Evolutionary conservation across 2,113 vertebrate species (phyloP), one percentile per base, ranked within the genome.

Genomic region (Periophthalmus modestus): DNA sequence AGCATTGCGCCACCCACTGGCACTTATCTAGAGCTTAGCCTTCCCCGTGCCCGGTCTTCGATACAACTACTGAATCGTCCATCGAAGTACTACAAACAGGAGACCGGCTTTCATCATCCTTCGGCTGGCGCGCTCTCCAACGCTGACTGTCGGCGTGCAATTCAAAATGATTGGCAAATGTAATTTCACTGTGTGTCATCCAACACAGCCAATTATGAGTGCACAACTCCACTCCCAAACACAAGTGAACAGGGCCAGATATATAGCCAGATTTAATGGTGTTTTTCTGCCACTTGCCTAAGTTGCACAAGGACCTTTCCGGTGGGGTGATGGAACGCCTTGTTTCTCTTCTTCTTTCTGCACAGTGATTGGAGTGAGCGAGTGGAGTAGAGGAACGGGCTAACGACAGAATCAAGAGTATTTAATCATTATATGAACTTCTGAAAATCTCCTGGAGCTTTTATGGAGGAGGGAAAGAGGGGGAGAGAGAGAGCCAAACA

Each of bases 101-200:
- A 81, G 80, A 85, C 83, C 77, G 59, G 82, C 87, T 84, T 86
- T 85, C 79, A 84, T 77, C 77, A 80, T n/a, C n/a, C n/a, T n/a
- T n/a, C n/a, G n/a, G n/a, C n/a, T n/a, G n/a, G 81, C 78, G 72
- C 75, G 75, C 87, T 91, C 83, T n/a, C 84, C 87, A 75, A n/a
- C n/a, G 81, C 88, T 89, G 83, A 83, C 87, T 79, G 85, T 83
- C 72, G n/a, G 74, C 73, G 82, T 79, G 89, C 86, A 92, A 90
- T 92, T 92, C 92, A 92, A n/a, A 93, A 93, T 90, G 89, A 89
- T 90, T 82, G 92, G 89, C 87, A 92, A 93, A 92, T 91, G 92
- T 88, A 88, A 90, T 93, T 93, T 93, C 90, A 57, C 86, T 86
- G 88, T 75, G 88, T 91, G 87, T 92, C 91, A 90, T 91, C 89